Percentiles rank a stretch among this genome's conserved stretches.
Conservation (phyloP, 2,113 vertebrate species). For the Daubentonia madagascariensis region DNA sequence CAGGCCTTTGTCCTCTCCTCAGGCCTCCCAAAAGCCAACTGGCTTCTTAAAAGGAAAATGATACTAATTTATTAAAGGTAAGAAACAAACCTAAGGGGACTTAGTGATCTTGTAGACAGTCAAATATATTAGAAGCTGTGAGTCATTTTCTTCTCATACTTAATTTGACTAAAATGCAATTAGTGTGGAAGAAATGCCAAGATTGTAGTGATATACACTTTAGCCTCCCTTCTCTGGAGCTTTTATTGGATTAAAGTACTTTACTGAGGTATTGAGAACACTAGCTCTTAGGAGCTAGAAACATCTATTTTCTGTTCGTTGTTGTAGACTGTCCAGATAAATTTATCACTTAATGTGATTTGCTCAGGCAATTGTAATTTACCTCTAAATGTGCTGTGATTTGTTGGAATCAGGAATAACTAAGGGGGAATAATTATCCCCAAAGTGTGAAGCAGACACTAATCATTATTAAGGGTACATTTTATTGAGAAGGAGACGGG, state of each 20-base stretch:
- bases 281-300: slow-evolving; percentile 31
- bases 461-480: slow-evolving; percentile 1
- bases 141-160: slow-evolving; percentile 44
- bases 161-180: slow-evolving; percentile 57
- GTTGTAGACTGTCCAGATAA: slow-evolving; percentile 59
- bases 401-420: slow-evolving; percentile 53
- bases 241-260: neutral
- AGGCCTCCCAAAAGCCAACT: neutral
- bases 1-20: neutral
- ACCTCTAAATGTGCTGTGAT: slow-evolving; percentile 46
- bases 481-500: neutral
- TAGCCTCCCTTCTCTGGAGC: neutral
- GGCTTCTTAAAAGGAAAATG: neutral
- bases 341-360: slow-evolving; percentile 50
- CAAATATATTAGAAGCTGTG: slow-evolving; percentile 40
- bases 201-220: neutral
- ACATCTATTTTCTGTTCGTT: slow-evolving; percentile 12
- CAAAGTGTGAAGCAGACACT: neutral
- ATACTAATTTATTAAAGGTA: slow-evolving; percentile 34
- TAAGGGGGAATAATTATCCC: slow-evolving; percentile 54
- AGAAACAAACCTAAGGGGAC: slow-evolving; percentile 18
- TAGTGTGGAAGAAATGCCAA: slow-evolving; percentile 47
- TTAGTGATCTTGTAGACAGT: neutral
- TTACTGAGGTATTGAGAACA: slow-evolving; percentile 35
- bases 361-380: slow-evolving; percentile 48